A percentile compares a stretch with the other conserved stretches of the same genome.
Conservation (phyloP, 2,888 invertebrate species). For the Nephrotoma guestfalica region DNA sequence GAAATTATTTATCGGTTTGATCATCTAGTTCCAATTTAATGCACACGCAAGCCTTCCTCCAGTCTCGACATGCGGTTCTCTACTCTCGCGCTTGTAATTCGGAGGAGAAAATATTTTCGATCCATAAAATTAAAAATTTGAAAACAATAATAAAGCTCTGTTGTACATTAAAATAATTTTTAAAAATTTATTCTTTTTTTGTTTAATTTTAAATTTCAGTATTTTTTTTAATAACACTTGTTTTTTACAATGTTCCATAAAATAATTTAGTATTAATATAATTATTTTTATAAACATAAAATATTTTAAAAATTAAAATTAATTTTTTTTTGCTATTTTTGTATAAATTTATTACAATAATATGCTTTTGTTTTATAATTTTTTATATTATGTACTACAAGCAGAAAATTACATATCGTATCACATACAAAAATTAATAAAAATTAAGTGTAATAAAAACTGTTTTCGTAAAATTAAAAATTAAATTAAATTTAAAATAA, state of each 20-base stretch:
- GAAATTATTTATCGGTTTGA: too few relatives aligned
- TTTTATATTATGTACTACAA: not conserved
- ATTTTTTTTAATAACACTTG: not conserved
- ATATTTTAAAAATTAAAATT: not conserved
- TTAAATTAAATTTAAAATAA: not conserved
- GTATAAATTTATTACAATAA: not conserved
- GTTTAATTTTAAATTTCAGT: not conserved
- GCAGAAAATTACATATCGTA: not conserved
- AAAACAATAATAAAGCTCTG: not conserved
- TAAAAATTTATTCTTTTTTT: not conserved
- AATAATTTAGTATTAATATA: not conserved
- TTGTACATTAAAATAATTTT: not conserved
- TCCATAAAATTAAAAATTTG: too few relatives aligned
- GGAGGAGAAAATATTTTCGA: too few relatives aligned
- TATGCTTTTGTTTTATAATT: not conserved
- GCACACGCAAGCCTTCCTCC: too few relatives aligned
- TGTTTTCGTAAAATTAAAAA: not conserved
- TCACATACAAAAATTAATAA: not conserved
- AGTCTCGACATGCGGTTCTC: too few relatives aligned
- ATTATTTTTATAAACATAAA: not conserved
- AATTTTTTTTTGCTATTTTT: not conserved
- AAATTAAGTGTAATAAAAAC: not conserved
- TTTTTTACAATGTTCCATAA: not conserved
- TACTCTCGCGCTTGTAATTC: too few relatives aligned
- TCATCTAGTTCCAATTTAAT: too few relatives aligned